Evolutionary conservation across 2,888 invertebrate genomes (phyloP).

Genomic region (Escarpia spicata): DNA sequence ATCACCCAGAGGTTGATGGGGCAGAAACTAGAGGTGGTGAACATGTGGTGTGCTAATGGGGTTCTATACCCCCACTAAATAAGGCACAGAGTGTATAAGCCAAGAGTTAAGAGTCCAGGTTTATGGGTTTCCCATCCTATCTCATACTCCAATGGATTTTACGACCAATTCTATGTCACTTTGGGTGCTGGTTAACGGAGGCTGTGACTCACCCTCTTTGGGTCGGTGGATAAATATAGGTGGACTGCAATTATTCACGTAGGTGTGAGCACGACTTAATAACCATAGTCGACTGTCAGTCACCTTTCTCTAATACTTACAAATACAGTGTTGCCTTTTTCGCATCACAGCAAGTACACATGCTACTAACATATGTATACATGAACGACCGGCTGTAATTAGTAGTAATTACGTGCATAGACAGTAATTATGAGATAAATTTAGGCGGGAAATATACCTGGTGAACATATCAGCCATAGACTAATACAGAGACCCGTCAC

Average conservation of each 20-base stretch:
- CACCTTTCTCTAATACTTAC: not conserved
- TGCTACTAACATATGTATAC: not conserved
- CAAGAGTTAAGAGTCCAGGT: not conserved
- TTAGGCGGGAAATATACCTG: not conserved
- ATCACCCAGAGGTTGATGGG: not conserved
- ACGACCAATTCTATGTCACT: not conserved
- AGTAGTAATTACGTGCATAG: not conserved
- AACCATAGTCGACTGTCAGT: not conserved
- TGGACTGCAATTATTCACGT: slow-evolving; percentile 1
- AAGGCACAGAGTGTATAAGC: not conserved
- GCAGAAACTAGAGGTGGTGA: not conserved
- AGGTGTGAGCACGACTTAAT: not conserved
- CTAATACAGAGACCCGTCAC: not conserved
- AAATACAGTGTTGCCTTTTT: not conserved
- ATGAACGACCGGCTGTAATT: not conserved
- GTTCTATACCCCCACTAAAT: not conserved
- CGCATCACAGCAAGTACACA: not conserved
- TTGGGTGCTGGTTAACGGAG: not conserved
- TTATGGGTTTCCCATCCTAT: not conserved
- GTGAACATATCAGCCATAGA: not conserved
- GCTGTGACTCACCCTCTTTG: not conserved
- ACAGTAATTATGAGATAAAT: not conserved
- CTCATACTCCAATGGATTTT: not conserved
- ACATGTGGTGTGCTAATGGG: not conserved
- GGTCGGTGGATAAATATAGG: slow-evolving; percentile 2